Percentiles rank a stretch among this genome's conserved stretches.
Conservation (phyloP, 1,140 invertebrate species). For the Drosophila sp. region DNA sequence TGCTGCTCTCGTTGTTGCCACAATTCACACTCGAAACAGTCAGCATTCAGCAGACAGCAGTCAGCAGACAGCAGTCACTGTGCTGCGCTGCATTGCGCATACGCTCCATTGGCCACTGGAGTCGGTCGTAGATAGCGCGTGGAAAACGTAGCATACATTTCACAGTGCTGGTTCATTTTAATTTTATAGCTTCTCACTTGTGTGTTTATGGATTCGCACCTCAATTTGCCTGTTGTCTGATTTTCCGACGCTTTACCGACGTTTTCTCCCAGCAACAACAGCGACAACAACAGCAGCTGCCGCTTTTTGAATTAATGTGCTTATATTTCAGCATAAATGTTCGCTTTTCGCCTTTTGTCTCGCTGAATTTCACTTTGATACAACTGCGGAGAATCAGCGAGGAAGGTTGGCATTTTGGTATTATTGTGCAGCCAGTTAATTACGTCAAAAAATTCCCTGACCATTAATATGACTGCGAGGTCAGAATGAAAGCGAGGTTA, state of each 20-base stretch:
- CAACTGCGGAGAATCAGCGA: not conserved
- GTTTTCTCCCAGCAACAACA: not conserved
- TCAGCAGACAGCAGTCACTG: too few species aligned
- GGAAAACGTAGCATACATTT: slow-evolving; percentile 46
- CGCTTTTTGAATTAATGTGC: slow-evolving; percentile 70
- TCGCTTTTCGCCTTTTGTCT: slow-evolving; percentile 50
- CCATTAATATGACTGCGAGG: slow-evolving; percentile 63
- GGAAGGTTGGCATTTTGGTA: slow-evolving; percentile 18
- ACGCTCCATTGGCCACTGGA: slow-evolving; percentile 61
- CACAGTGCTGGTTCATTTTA: slow-evolving; percentile 52
- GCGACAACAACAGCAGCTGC: not conserved
- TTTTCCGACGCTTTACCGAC: slow-evolving; percentile 32
- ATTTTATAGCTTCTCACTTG: slow-evolving; percentile 79
- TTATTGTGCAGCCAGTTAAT: slow-evolving; percentile 61
- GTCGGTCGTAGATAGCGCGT: slow-evolving; percentile 21
- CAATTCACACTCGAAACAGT: slow-evolving; percentile 48
- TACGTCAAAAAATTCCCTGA: slow-evolving; percentile 52
- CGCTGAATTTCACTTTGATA: slow-evolving; percentile 65
- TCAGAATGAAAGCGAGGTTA: slow-evolving; percentile 37
- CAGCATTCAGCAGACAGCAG: slow-evolving; percentile 5
- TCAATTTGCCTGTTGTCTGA: slow-evolving; percentile 82
- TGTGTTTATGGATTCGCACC: slow-evolving; percentile 83
- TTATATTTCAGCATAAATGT: slow-evolving; percentile 82
- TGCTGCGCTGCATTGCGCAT: slow-evolving; percentile 72
- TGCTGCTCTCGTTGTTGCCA: slow-evolving; percentile 57